Percentiles rank a stretch among this genome's conserved stretches.
phyloP scores from a whole-genome alignment of 1,140 invertebrate genomes.

The Harlomillsia oculata region DNA sequence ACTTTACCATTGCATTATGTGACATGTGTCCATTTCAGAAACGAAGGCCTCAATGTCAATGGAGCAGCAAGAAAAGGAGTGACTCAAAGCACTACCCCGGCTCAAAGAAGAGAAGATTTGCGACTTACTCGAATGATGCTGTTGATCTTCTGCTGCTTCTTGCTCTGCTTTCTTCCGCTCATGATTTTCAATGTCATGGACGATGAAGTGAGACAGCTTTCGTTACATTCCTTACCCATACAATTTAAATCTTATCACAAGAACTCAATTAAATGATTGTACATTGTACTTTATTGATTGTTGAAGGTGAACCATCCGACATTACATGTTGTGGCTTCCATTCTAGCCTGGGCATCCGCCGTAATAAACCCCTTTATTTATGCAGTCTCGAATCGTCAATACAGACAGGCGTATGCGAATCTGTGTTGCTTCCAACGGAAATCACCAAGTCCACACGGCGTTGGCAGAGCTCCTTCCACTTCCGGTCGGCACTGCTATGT shows the following conservation, averaged over 20 bases:
- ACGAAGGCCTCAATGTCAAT: no score
- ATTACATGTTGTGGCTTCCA: constrained; percentile 66
- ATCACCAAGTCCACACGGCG: not conserved
- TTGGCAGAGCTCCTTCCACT: constrained; percentile 31
- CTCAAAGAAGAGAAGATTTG: constrained; percentile 53
- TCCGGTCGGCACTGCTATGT: constrained; percentile 37
- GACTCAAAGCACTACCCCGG: not conserved
- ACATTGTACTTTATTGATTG: not conserved
- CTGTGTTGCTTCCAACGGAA: constrained; percentile 42
- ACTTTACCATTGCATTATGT: no score
- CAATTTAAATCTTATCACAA: not conserved
- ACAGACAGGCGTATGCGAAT: constrained; percentile 62
- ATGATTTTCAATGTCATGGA: constrained; percentile 77
- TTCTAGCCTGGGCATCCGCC: constrained; percentile 73
- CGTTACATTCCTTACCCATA: not conserved
- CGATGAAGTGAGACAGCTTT: constrained; percentile 46
- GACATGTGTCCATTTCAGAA: no score
- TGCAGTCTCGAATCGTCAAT: constrained; percentile 72
- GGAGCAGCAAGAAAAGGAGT: not conserved
- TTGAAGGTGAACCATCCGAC: constrained; percentile 35
- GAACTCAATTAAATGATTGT: not conserved
- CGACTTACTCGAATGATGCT: constrained; percentile 72
- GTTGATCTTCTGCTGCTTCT: constrained; percentile 72
- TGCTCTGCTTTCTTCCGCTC: constrained; percentile 70
- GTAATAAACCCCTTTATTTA: constrained; percentile 81